Conservation (phyloP, 2,113 vertebrate genomes). For the Genyomyrus donnyi region DNA sequence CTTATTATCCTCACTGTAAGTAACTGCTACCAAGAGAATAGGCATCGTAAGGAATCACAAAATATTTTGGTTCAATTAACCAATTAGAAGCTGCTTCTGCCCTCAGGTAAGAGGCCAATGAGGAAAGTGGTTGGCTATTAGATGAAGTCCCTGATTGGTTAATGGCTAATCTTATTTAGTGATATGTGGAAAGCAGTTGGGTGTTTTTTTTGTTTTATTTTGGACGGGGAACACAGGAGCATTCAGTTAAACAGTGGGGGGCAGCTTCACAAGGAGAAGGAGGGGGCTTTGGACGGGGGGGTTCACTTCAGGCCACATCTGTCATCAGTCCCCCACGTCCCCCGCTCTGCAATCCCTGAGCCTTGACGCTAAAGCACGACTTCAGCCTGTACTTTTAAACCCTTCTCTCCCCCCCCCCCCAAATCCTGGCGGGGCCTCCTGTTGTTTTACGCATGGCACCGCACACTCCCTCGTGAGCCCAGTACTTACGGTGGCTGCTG, state of each 20-base stretch:
- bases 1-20: background rate
- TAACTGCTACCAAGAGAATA: background rate
- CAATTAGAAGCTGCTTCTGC: background rate
- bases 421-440: constrained; percentile 40
- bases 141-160: constrained; percentile 30
- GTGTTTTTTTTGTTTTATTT: constrained; percentile 34
- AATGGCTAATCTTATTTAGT: constrained; percentile 60
- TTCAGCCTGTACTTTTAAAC: background rate
- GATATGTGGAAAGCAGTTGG: constrained; percentile 41
- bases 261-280: constrained; percentile 39
- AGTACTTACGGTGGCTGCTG: constrained; percentile 47
- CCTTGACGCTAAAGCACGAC: background rate
- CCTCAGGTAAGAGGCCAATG: background rate
- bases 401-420: constrained; percentile 28
- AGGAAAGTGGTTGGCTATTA: background rate
- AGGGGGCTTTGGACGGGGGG: constrained; percentile 39
- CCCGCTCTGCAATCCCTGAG: constrained; percentile 2
- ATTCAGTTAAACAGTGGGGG: constrained; percentile 46
- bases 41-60: background rate
- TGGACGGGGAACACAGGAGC: constrained; percentile 53
- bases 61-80: background rate
- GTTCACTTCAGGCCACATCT: constrained; percentile 48
- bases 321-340: constrained; percentile 25
- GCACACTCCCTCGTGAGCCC: constrained; percentile 48
- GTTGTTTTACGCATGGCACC: constrained; percentile 59